Conservation (phyloP, 2,888 invertebrate genomes). For the Onchidella celtica region DNA sequence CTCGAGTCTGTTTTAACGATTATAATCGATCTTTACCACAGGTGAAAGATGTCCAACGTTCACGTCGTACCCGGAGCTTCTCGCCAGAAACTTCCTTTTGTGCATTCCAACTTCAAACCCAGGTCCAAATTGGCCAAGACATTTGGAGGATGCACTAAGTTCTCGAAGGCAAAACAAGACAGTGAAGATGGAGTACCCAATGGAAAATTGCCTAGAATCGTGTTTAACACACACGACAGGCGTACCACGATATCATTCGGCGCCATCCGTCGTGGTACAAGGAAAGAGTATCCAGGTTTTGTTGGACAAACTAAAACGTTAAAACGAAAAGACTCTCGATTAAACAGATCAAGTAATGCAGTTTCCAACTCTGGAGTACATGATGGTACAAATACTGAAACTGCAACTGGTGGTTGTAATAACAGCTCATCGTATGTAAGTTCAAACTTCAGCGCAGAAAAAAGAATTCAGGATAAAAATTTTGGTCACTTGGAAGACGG, state of each 20-base stretch:
- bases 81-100: conserved; percentile 14
- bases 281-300: conserved; percentile 21
- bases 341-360: too few relatives aligned
- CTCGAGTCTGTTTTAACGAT: too few relatives aligned
- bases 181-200: neutral
- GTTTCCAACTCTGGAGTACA: too few relatives aligned
- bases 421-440: too few relatives aligned
- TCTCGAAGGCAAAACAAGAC: neutral
- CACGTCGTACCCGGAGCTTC: neutral
- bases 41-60: conserved; percentile 4
- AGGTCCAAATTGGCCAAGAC: conserved; percentile 18
- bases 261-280: neutral
- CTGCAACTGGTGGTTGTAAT: too few relatives aligned
- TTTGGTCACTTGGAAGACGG: too few relatives aligned
- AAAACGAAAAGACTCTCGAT: neutral
- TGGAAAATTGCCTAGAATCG: neutral
- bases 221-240: neutral
- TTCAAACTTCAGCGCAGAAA: too few relatives aligned
- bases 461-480: too few relatives aligned
- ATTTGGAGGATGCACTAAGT: conserved; percentile 11
- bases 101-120: conserved; percentile 25
- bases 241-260: neutral
- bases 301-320: neutral
- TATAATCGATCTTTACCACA: too few relatives aligned
- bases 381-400: too few relatives aligned